These are phyloP conservation scores for Leptinotarsa texana DNA, from an alignment of 1,140 invertebrate species.

Conservation along the genomic window DNA sequence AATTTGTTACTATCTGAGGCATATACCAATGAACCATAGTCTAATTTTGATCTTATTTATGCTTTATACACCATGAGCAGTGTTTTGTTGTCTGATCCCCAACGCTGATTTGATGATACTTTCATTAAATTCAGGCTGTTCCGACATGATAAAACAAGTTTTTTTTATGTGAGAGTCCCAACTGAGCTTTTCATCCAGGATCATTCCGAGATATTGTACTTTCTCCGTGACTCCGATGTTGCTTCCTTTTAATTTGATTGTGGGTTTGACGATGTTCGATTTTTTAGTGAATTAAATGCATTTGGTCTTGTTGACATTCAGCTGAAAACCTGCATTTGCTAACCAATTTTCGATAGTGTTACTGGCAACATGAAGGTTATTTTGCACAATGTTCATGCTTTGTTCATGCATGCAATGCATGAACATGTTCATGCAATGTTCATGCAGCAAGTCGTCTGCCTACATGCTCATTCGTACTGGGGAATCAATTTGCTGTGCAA, in stretches of 20 bases:
- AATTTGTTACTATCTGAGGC: slow-evolving; percentile 13
- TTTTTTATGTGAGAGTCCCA: neutral
- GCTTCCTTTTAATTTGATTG: neutral
- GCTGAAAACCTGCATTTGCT: neutral
- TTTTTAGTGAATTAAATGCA: neutral
- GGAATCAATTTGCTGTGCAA: neutral
- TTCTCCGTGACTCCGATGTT: neutral
- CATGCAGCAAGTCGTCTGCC: neutral
- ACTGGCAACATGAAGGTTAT: neutral
- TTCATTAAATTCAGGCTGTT: no score
- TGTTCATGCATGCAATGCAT: no score
- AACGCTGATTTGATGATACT: no score
- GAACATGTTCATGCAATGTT: no score
- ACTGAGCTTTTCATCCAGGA: neutral
- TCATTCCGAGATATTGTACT: neutral
- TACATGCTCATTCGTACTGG: neutral
- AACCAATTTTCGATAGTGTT: neutral
- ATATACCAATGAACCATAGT: slow-evolving; percentile 24
- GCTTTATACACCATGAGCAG: slow-evolving; percentile 26
- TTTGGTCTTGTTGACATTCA: neutral
- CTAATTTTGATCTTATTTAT: slow-evolving; percentile 14
- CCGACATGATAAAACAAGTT: neutral
- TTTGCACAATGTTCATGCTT: neutral
- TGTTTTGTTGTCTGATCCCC: slow-evolving; percentile 19
- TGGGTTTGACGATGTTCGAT: neutral